Conservation (phyloP, 1,140 invertebrate species). For the Pristionchus pacificus region DNA sequence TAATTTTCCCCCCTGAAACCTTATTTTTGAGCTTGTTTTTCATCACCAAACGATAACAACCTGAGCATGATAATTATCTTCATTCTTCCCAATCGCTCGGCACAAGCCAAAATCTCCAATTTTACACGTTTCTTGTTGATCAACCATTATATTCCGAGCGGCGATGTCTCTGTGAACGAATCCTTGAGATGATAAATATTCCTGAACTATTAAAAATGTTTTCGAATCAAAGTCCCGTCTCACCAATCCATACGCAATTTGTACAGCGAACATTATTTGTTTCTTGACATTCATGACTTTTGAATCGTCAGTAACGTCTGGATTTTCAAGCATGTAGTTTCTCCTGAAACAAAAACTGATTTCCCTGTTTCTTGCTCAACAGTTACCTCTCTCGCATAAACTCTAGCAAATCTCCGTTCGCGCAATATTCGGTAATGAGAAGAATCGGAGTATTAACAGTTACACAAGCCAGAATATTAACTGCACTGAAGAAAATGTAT, state of each 20-base stretch:
- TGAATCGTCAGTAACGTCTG: slow-evolving; percentile 30
- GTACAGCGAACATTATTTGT: slow-evolving; percentile 53
- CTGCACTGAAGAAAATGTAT: slow-evolving; percentile 51
- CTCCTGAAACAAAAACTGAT: neutral
- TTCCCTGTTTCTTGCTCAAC: no score
- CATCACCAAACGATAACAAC: neutral
- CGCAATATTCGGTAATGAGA: slow-evolving; percentile 61
- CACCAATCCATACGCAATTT: slow-evolving; percentile 55
- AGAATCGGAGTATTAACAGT: slow-evolving; percentile 60
- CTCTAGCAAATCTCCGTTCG: no score
- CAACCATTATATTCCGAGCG: slow-evolving; percentile 61
- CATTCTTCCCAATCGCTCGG: slow-evolving; percentile 60
- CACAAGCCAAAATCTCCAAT: slow-evolving; percentile 62
- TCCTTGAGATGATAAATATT: slow-evolving; percentile 60
- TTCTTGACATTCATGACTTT: slow-evolving; percentile 57
- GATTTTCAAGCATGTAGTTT: neutral
- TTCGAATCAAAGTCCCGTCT: slow-evolving; percentile 3
- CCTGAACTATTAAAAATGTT: slow-evolving; percentile 44
- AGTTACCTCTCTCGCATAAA: slow-evolving; percentile 58
- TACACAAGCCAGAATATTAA: slow-evolving; percentile 62
- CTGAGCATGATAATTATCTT: slow-evolving; percentile 60
- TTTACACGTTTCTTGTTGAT: slow-evolving; percentile 56
- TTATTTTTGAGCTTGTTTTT: neutral
- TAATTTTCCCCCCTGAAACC: slow-evolving; percentile 26
- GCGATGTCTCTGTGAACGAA: slow-evolving; percentile 62